Evolutionary conservation across 2,888 invertebrate species (phyloP).

Genomic region (Euzetes globulus): DNA sequence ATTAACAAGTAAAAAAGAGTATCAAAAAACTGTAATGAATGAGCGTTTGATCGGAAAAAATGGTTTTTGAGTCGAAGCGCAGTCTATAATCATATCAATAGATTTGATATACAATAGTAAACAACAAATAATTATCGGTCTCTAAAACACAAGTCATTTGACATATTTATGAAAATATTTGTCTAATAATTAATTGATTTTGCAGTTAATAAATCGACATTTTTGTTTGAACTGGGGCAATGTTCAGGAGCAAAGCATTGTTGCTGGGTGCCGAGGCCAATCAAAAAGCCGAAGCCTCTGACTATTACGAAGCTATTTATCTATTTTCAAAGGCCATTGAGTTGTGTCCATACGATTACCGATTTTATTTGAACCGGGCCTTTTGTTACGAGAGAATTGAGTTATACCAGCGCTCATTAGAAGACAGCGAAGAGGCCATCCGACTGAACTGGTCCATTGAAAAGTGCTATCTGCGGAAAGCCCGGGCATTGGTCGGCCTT

Average conservation of each 20-base stretch:
- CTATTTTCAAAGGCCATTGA: neutral
- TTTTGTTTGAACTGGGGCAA: neutral
- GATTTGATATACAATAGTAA: too few relatives aligned
- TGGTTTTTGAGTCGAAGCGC: too few relatives aligned
- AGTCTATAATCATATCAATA: too few relatives aligned
- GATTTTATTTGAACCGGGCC: conserved; percentile 31
- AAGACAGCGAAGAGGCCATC: conserved; percentile 28
- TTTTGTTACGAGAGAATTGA: conserved; percentile 31
- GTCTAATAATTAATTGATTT: too few relatives aligned
- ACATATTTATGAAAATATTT: too few relatives aligned
- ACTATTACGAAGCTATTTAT: neutral
- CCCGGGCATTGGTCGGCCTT: neutral
- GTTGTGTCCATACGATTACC: neutral
- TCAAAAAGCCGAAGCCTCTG: neutral
- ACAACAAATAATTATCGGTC: too few relatives aligned
- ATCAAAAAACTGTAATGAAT: too few relatives aligned
- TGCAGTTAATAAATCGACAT: too few relatives aligned
- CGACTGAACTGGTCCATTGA: neutral
- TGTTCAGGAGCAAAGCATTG: neutral
- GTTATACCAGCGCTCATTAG: conserved; percentile 16
- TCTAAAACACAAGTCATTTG: too few relatives aligned
- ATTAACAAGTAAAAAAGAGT: too few relatives aligned
- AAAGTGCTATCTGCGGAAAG: conserved; percentile 16
- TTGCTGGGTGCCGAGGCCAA: neutral
- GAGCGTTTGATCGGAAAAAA: too few relatives aligned